Conservation (phyloP, 2,888 invertebrate genomes). For the Candidula unifasciata region DNA sequence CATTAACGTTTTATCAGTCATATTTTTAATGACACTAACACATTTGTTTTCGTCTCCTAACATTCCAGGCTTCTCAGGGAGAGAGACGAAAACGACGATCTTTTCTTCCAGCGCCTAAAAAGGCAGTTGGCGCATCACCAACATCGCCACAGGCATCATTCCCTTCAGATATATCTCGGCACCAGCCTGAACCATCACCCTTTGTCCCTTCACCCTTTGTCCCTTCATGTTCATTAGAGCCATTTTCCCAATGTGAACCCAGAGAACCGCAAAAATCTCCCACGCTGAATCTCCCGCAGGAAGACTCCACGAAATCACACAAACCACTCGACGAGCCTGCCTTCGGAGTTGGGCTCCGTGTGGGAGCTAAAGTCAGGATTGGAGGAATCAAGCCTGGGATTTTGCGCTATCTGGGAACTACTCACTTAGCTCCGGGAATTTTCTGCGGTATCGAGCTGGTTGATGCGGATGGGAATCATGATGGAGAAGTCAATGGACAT, state of each 20-base stretch:
- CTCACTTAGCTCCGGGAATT: constrained; percentile 81
- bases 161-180: background rate
- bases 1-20: background rate
- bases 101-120: constrained; percentile 63
- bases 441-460: constrained; percentile 85
- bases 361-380: constrained; percentile 79
- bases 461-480: constrained; percentile 82
- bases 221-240: background rate
- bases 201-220: background rate
- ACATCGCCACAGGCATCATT: constrained; percentile 38
- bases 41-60: background rate
- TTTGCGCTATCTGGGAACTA: constrained; percentile 81
- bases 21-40: background rate
- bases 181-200: background rate
- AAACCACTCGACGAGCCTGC: background rate
- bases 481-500: constrained; percentile 82
- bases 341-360: constrained; percentile 59
- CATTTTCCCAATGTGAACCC: background rate
- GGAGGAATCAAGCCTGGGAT: constrained; percentile 80
- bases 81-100: constrained; percentile 59
- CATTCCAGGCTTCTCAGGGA: constrained; percentile 52
- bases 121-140: constrained; percentile 34
- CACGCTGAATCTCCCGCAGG: background rate
- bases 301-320: background rate
- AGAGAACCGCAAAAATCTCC: background rate